phyloP scores from a whole-genome alignment of 2,888 invertebrate species.

The Caenorhabditis angaria region DNA sequence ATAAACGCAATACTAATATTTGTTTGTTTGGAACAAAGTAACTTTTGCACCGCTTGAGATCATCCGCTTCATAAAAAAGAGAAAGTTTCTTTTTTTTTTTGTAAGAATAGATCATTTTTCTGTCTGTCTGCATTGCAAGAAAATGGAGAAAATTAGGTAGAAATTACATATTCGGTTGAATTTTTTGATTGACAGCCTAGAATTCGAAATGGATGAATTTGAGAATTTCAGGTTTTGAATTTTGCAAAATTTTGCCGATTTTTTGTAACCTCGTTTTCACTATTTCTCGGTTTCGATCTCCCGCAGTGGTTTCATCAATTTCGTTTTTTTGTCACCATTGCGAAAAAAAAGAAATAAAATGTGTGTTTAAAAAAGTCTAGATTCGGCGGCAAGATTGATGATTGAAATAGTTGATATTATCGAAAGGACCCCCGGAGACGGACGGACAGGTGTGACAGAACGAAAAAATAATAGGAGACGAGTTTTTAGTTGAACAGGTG shows the following conservation, averaged over 20 bases:
- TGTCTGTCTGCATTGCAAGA: too few relatives aligned
- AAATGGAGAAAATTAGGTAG: background rate
- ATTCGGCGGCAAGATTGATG: background rate
- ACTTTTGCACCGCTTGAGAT: background rate
- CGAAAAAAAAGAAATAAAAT: background rate
- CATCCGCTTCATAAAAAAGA: background rate
- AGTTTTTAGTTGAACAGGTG: background rate
- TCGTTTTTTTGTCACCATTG: background rate
- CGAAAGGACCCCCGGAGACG: background rate
- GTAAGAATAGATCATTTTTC: background rate
- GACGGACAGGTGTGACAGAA: background rate
- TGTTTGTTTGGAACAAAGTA: constrained; percentile 4
- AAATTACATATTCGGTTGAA: background rate
- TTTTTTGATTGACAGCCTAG: background rate
- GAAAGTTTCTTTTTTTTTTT: too few relatives aligned
- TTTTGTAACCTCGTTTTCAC: background rate
- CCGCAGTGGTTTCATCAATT: background rate
- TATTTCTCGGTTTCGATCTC: background rate
- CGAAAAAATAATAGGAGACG: background rate
- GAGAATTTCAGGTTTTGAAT: too few relatives aligned
- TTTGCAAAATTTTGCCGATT: too few relatives aligned
- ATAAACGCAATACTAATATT: background rate
- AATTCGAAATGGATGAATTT: too few relatives aligned
- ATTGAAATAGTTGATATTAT: background rate
- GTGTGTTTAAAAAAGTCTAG: background rate